Evolutionary conservation across 1,140 invertebrate genomes (phyloP).

Genomic region (Araneus ventricosus): DNA sequence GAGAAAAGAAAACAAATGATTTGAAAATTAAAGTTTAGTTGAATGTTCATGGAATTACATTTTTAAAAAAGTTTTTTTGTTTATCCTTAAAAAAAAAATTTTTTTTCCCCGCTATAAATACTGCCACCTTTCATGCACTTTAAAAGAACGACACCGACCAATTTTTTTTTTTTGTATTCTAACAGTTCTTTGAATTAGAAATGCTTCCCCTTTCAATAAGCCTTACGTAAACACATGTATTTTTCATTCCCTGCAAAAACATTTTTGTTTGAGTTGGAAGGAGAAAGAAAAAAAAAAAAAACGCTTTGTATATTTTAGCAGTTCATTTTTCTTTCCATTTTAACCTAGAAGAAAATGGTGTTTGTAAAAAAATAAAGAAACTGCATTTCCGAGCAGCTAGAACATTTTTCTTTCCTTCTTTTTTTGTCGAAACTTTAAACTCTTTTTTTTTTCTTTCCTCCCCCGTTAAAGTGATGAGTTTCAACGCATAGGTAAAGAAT

Average conservation of each 20-base stretch:
- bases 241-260: neutral
- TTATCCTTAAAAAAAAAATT: neutral
- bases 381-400: neutral
- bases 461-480: too few relatives aligned
- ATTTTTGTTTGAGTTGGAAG: neutral
- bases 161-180: neutral
- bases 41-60: too few relatives aligned
- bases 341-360: neutral
- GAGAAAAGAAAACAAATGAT: too few relatives aligned
- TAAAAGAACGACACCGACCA: too few relatives aligned
- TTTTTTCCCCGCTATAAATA: neutral
- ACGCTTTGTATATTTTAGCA: neutral
- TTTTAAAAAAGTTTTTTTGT: too few relatives aligned
- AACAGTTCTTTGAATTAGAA: neutral
- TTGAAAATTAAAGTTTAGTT: too few relatives aligned
- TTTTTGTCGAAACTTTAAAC: neutral
- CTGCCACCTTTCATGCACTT: neutral
- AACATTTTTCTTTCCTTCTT: neutral
- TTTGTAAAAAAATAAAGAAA: neutral
- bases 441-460: neutral
- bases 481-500: too few relatives aligned
- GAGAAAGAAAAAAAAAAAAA: neutral
- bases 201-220: neutral
- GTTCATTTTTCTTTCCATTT: conserved; percentile 11
- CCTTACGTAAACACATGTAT: neutral